These are phyloP conservation scores for Rhynchophorus ferrugineus DNA, from an alignment of 1,140 invertebrate species.

Conservation along the genomic window DNA sequence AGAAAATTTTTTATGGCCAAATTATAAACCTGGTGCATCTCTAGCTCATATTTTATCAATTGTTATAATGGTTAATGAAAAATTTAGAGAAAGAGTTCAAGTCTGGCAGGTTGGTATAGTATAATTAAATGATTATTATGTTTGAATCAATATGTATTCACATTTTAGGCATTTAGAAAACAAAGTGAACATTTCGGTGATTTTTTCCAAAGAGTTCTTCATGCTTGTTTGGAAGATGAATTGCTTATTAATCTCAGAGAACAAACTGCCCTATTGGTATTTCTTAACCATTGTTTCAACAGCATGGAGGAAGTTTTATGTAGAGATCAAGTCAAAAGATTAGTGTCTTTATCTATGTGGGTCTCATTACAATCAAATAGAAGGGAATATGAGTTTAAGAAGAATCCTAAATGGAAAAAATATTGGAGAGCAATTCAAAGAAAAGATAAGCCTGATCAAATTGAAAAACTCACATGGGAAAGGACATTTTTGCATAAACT, in stretches of 20 bases:
- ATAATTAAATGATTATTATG: background rate
- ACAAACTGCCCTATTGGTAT: slow-evolving; percentile 80
- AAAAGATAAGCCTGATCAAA: slow-evolving; percentile 67
- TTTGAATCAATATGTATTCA: background rate
- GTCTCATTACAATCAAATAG: slow-evolving; percentile 76
- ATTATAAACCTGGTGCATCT: slow-evolving; percentile 67
- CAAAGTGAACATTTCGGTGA: slow-evolving; percentile 71
- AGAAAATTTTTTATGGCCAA: slow-evolving; percentile 97
- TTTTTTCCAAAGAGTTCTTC: slow-evolving; percentile 82
- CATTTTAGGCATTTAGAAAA: slow-evolving; percentile 66
- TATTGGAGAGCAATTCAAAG: slow-evolving; percentile 87
- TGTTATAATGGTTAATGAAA: slow-evolving; percentile 96
- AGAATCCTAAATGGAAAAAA: slow-evolving; percentile 83
- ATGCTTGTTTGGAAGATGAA: slow-evolving; percentile 55
- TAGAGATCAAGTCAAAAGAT: slow-evolving; percentile 80
- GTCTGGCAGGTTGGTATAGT: slow-evolving; percentile 75
- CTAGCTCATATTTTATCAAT: slow-evolving; percentile 89
- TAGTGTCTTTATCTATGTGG: slow-evolving; percentile 94
- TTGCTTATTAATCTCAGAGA: slow-evolving; percentile 57
- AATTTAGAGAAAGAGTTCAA: slow-evolving; percentile 91
- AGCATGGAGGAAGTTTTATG: slow-evolving; percentile 94
- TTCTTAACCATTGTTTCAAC: slow-evolving; percentile 94
- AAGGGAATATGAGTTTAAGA: slow-evolving; percentile 77
- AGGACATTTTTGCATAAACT: slow-evolving; percentile 79
- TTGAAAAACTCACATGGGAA: slow-evolving; percentile 76